These are phyloP conservation scores for Chiropotes sagulatus DNA, from an alignment of 2,797 vertebrate genomes.

Conservation along the genomic window DNA sequence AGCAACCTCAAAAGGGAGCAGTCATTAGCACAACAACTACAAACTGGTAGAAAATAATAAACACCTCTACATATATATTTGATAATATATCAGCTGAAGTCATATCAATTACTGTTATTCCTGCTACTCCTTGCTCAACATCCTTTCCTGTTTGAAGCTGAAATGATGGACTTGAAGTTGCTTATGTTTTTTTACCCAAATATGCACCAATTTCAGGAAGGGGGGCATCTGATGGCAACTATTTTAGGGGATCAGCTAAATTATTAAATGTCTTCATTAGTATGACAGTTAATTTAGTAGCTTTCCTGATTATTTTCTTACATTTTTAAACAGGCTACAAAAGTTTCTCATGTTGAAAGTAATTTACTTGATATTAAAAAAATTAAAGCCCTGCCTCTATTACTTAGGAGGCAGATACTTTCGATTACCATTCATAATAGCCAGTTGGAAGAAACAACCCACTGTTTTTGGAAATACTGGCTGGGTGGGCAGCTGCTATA, in stretches of 20 bases:
- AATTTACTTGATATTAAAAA: neutral
- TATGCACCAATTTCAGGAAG: neutral
- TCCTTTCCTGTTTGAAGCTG: neutral
- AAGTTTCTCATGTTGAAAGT: constrained; percentile 22
- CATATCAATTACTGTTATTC: neutral
- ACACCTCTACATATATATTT: neutral
- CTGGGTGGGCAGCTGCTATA: neutral
- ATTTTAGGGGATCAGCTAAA: neutral
- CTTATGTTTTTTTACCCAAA: constrained; percentile 10
- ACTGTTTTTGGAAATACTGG: neutral
- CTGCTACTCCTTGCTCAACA: neutral
- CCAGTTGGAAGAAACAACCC: neutral
- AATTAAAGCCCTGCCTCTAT: neutral
- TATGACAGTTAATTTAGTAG: neutral
- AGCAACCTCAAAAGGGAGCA: neutral
- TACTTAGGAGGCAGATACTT: neutral
- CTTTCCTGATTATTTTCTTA: neutral
- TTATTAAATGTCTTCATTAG: neutral
- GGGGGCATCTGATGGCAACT: neutral
- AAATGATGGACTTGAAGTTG: constrained; percentile 16
- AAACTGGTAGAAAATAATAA: neutral
- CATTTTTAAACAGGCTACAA: constrained; percentile 1
- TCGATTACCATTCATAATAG: neutral
- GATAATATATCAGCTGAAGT: neutral
- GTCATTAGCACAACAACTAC: neutral